Evolutionary conservation across 2,797 vertebrate species (phyloP).

Genomic region (Scarus forsteni): DNA sequence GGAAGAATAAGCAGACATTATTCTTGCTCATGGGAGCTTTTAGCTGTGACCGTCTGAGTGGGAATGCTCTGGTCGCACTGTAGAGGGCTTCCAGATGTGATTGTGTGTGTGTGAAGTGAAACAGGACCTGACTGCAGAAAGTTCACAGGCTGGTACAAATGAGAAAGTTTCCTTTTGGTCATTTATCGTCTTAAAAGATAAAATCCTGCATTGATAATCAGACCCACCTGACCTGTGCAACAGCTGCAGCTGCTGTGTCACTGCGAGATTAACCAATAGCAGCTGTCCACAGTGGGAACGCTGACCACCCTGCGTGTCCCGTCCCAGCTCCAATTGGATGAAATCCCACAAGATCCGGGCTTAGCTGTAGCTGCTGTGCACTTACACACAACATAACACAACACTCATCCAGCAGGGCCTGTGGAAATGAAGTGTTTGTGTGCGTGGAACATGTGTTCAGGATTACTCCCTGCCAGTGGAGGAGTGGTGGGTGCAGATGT

Average conservation of each 20-base stretch:
- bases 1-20: slow-evolving; percentile 14
- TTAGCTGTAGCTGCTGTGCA: slow-evolving; percentile 15
- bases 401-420: not conserved
- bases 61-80: slow-evolving; percentile 29
- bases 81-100: slow-evolving; percentile 57
- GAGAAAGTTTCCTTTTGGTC: not conserved
- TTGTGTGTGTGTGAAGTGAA: not conserved
- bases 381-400: slow-evolving; percentile 1
- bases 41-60: slow-evolving; percentile 1
- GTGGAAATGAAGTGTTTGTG: slow-evolving; percentile 1
- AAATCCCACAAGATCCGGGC: slow-evolving; percentile 31
- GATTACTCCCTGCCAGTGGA: slow-evolving; percentile 6
- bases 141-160: not conserved
- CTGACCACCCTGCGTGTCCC: slow-evolving; percentile 35
- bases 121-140: not conserved
- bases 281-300: slow-evolving; percentile 62
- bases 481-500: slow-evolving; percentile 36
- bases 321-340: slow-evolving; percentile 20
- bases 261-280: slow-evolving; percentile 48
- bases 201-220: not conserved
- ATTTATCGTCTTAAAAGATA: slow-evolving; percentile 19
- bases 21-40: slow-evolving; percentile 18
- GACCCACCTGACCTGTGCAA: slow-evolving; percentile 15
- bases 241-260: slow-evolving; percentile 64
- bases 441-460: slow-evolving; percentile 45